Base-by-base conservation (phyloP, 64 coral and sea anemone species). In the Porites australiensis region DNA sequence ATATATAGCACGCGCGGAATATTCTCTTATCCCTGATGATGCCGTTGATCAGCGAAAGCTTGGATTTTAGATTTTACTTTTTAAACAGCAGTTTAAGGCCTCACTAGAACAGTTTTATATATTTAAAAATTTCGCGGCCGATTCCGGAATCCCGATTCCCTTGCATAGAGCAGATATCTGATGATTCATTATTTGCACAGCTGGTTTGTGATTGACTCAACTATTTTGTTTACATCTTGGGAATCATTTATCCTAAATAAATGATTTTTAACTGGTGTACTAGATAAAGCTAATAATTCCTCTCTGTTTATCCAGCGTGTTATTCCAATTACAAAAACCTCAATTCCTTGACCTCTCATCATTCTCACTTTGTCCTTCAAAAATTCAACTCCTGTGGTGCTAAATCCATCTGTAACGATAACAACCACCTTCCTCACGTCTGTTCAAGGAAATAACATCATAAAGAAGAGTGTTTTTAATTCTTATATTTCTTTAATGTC, bases 41-140 rank as follows among this genome's bases (percentile, higher is more conserved):
- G 74, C 74, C 74, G 74, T 77, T 49, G 48, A 77, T 77, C 74
- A 48, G 74, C 74, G 74, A 77, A 77, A 77, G 74, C 74, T 77
- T 77, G 74, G 74, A 77, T 77, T 77, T 77, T 77, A 76, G 62
- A 37, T 37, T 37, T 37, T 37, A 37, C 27, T 1, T 37, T 37
- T 37, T 37, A 37, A 37, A 37, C 27, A 37, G 27, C 27, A 37
- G 27, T 37, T 37, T 37, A 37, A 37, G 27, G 27, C 27, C 27
- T 37, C 27, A 37, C 27, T 37, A 37, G 27, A 37, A 37, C 27
- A 37, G 27, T 37, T 37, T 37, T 37, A 37, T 37, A 37, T 37
- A 37, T 37, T 37, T 37, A 1, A 37, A 37, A 1, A 1, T 37
- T 37, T 37, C 27, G 27, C 27, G 27, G 27, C 27, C 27, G 27